phyloP scores from a whole-genome alignment of 2,888 invertebrate species.

The Nemotelus nigrinus region DNA sequence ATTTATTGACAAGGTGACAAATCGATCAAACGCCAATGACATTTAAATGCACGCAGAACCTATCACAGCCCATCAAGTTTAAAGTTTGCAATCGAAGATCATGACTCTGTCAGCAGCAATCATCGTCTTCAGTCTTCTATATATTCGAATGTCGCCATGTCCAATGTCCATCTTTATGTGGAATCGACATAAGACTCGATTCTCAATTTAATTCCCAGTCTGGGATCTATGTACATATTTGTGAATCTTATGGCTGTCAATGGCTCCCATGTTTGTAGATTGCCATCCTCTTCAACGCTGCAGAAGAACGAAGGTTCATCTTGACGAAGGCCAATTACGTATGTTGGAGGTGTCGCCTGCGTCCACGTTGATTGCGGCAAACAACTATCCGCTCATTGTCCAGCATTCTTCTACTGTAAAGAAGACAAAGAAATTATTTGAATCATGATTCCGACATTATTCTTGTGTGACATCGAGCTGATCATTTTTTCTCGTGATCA shows the following conservation, averaged over 20 bases:
- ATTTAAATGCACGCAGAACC: slow-evolving; percentile 4
- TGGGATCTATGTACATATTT: slow-evolving; percentile 42
- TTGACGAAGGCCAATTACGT: slow-evolving; percentile 43
- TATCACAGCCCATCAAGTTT: not conserved
- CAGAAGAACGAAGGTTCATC: slow-evolving; percentile 34
- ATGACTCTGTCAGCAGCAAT: not conserved
- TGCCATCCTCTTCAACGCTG: slow-evolving; percentile 39
- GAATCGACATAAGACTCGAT: slow-evolving; percentile 1
- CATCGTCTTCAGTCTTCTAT: not conserved
- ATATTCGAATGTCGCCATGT: too few species aligned
- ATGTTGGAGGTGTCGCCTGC: slow-evolving; percentile 46
- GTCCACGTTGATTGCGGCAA: not conserved
- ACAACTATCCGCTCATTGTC: slow-evolving; percentile 28
- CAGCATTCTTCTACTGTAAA: slow-evolving; percentile 13
- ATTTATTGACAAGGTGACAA: slow-evolving; percentile 3
- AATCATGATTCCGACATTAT: slow-evolving; percentile 34
- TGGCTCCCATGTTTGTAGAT: slow-evolving; percentile 37
- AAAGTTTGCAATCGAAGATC: not conserved
- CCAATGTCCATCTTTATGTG: not conserved
- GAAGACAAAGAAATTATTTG: slow-evolving; percentile 42
- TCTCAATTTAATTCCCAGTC: slow-evolving; percentile 45
- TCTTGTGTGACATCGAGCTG: not conserved
- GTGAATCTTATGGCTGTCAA: slow-evolving; percentile 41
- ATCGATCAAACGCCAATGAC: slow-evolving; percentile 17
- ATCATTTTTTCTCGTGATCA: slow-evolving; percentile 39